phyloP scores from a whole-genome alignment of 1,140 invertebrate species.

The Conus ventricosus region DNA sequence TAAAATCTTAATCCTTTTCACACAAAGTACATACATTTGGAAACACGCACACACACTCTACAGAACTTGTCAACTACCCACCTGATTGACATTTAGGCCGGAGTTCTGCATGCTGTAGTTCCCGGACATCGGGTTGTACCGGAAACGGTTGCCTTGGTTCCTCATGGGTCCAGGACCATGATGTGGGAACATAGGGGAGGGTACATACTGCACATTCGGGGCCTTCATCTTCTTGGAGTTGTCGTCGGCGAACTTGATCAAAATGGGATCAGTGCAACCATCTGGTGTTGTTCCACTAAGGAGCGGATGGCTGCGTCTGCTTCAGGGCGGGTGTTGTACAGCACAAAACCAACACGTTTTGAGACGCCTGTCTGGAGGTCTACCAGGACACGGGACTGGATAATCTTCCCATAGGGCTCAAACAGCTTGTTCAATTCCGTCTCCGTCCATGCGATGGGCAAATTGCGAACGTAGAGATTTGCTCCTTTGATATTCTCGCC shows the following conservation, averaged over 20 bases:
- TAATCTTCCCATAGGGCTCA: constrained; percentile 89
- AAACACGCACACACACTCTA: no score
- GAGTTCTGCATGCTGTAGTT: constrained; percentile 36
- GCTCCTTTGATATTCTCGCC: constrained; percentile 95
- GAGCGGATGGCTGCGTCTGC: constrained; percentile 90
- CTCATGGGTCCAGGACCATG: constrained; percentile 61
- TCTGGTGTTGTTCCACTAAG: constrained; percentile 90
- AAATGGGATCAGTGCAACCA: constrained; percentile 87
- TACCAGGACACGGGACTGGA: constrained; percentile 91
- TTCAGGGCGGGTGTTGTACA: constrained; percentile 79
- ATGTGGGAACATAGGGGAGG: constrained; percentile 45
- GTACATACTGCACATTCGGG: constrained; percentile 43
- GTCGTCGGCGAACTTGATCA: constrained; percentile 93
- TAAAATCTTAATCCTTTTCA: no score
- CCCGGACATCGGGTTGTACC: constrained; percentile 64
- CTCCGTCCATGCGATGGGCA: constrained; percentile 83
- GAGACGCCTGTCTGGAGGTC: constrained; percentile 91
- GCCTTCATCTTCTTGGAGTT: constrained; percentile 84
- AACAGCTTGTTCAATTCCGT: constrained; percentile 89
- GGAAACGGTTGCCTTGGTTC: constrained; percentile 56
- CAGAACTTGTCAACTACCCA: not conserved
- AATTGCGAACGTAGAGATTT: constrained; percentile 94
- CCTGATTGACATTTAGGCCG: constrained; percentile 41
- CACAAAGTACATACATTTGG: no score
- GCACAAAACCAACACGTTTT: constrained; percentile 91